These are phyloP conservation scores for Siniperca knerii DNA, from an alignment of 2,113 vertebrate species.

Conservation along the genomic window DNA sequence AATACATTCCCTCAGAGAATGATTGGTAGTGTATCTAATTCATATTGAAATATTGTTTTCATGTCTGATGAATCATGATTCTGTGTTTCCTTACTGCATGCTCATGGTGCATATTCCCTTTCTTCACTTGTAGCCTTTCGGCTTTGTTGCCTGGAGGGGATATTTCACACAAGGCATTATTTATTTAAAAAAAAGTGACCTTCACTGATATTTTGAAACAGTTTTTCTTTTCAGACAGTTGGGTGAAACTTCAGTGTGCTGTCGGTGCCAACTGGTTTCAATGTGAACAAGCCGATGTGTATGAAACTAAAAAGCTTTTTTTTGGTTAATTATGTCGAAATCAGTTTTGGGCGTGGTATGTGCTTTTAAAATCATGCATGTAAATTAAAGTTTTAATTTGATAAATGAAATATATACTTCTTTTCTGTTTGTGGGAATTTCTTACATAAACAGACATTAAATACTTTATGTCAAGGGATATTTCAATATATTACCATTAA, in stretches of 20 bases:
- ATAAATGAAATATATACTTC: neutral
- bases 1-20: neutral
- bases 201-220: constrained; percentile 29
- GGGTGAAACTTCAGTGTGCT: neutral
- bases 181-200: neutral
- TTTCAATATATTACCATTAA: neutral
- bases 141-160: constrained; percentile 5
- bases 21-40: neutral
- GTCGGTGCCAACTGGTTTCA: neutral
- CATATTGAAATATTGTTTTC: constrained; percentile 14
- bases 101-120: constrained; percentile 16
- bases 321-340: neutral
- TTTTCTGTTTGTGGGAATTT: neutral
- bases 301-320: neutral
- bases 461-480: neutral
- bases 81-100: constrained; percentile 44
- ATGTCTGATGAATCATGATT: constrained; percentile 29
- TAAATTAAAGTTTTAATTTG: neutral
- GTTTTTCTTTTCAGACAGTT: neutral
- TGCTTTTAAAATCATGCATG: neutral
- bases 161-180: constrained; percentile 14
- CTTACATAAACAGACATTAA: neutral
- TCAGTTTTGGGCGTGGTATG: neutral
- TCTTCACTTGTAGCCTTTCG: constrained; percentile 4
- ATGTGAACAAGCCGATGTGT: neutral